Conservation (phyloP, 64 coral and sea anemone species). For the Acropora tenuis region DNA sequence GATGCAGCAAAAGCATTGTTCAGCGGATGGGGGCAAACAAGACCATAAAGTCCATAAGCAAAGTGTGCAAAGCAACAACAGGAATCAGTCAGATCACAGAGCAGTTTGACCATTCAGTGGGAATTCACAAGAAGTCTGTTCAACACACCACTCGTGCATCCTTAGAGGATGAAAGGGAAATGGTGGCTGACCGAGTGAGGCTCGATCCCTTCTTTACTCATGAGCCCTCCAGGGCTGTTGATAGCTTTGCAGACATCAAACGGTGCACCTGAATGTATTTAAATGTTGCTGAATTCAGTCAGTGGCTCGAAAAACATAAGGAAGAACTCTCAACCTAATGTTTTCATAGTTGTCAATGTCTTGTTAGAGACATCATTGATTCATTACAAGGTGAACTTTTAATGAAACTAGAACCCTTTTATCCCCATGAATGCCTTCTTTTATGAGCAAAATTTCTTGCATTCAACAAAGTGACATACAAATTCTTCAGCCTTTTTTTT, state of each 20-base stretch:
- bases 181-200: constrained; percentile 47
- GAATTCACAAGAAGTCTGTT: constrained; percentile 55
- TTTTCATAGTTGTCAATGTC: no score
- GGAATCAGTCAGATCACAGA: constrained; percentile 50
- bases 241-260: constrained; percentile 62
- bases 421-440: no score
- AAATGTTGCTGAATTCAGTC: neutral
- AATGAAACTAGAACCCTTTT: no score
- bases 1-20: no score
- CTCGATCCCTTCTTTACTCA: constrained; percentile 48
- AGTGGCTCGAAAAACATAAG: constrained; percentile 33
- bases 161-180: constrained; percentile 54
- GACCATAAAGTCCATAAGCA: constrained; percentile 32
- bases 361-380: no score
- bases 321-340: constrained; percentile 1
- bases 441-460: no score
- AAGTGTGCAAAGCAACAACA: constrained; percentile 63
- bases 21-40: no score
- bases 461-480: no score
- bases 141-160: constrained; percentile 56
- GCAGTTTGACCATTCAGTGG: neutral
- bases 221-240: constrained; percentile 17
- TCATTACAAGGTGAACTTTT: no score
- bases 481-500: no score
- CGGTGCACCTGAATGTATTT: constrained; percentile 21